Conservation (phyloP, 2,888 invertebrate genomes). For the Digitonthophagus gazella region DNA sequence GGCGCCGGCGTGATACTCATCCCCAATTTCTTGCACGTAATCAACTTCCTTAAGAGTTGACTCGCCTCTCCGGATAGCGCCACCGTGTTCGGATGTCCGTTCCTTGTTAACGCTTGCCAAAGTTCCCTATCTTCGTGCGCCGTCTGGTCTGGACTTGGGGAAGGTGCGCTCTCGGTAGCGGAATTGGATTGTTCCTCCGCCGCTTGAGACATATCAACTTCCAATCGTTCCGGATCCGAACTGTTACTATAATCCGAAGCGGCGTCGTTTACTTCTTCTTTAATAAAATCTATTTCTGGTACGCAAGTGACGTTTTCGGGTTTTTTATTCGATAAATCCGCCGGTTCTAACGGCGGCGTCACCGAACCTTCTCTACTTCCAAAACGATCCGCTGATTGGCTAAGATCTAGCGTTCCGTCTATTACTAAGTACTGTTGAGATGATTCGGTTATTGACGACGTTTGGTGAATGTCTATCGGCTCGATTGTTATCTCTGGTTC, state of each 20-base stretch:
- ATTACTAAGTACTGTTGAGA: conserved; percentile 22
- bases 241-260: conserved; percentile 62
- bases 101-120: conserved; percentile 57
- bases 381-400: background rate
- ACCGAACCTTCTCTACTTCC: background rate
- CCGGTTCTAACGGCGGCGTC: conserved; percentile 41
- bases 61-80: conserved; percentile 68
- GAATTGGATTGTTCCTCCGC: conserved; percentile 49
- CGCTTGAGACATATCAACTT: conserved; percentile 63
- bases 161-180: conserved; percentile 46
- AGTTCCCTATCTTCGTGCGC: conserved; percentile 50
- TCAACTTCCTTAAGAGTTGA: conserved; percentile 71
- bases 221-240: conserved; percentile 72
- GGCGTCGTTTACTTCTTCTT: conserved; percentile 45
- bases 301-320: conserved; percentile 49
- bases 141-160: conserved; percentile 45
- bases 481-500: conserved; percentile 36
- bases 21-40: conserved; percentile 71
- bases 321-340: conserved; percentile 48
- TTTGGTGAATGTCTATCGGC: conserved; percentile 24
- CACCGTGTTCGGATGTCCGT: conserved; percentile 49
- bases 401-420: conserved; percentile 6
- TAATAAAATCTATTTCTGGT: conserved; percentile 48
- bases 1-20: conserved; percentile 60
- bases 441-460: conserved; percentile 47